Conservation (phyloP, 2,797 vertebrate species). For the Heliangelus exortis region DNA sequence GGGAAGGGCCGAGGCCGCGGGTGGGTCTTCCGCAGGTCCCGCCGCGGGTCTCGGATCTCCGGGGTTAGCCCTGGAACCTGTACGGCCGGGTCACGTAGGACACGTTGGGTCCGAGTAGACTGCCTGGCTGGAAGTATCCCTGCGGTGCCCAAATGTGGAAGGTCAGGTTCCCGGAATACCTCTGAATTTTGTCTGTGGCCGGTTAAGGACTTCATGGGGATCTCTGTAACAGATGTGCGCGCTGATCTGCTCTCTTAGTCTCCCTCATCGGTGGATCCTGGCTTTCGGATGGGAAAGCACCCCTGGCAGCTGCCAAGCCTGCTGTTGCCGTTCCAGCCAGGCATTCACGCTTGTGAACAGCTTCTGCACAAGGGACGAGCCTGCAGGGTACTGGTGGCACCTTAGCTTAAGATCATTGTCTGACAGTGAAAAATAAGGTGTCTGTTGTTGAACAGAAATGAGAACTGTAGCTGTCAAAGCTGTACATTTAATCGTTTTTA, state of each 20-base stretch:
- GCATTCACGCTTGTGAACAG: too few relatives aligned
- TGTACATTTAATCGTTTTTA: rapidly evolving
- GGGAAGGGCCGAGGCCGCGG: not conserved
- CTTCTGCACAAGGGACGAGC: not conserved
- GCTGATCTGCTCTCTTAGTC: not conserved
- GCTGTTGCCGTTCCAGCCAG: too few relatives aligned
- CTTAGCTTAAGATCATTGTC: not conserved
- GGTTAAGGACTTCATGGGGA: rapidly evolving
- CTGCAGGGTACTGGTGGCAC: not conserved
- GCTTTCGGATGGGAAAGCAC: not conserved
- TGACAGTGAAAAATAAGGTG: rapidly evolving
- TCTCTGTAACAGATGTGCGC: rapidly evolving
- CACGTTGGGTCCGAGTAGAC: rapidly evolving
- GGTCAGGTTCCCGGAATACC: not conserved
- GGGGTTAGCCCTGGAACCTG: not conserved
- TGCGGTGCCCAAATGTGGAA: rapidly evolving
- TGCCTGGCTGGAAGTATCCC: not conserved
- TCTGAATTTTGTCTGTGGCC: not conserved
- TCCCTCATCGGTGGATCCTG: not conserved
- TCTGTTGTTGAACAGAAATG: rapidly evolving
- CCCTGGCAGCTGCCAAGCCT: not conserved
- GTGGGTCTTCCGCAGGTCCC: not conserved
- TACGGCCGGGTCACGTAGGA: not conserved
- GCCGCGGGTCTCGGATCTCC: too few relatives aligned
- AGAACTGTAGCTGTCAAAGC: not conserved